Conservation (phyloP, 2,797 vertebrate species). For the Melanotaenia maccullochi region DNA sequence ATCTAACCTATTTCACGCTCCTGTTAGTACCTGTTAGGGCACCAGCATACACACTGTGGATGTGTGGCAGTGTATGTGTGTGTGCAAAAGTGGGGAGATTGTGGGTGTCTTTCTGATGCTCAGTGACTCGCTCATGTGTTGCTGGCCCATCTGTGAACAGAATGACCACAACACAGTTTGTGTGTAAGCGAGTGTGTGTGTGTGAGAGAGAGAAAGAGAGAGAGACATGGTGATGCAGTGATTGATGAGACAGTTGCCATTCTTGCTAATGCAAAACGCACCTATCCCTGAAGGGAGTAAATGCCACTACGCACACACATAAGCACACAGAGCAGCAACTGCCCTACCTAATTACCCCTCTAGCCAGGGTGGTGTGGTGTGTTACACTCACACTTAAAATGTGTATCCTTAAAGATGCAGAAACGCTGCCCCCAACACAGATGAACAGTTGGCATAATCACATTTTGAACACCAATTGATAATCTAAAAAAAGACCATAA, state of each 20-base stretch:
- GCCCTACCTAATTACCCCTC: conserved; percentile 70
- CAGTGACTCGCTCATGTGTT: conserved; percentile 84
- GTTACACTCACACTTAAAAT: conserved; percentile 47
- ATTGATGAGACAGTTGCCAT: conserved; percentile 92
- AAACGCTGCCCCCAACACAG: neutral
- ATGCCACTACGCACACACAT: conserved; percentile 69
- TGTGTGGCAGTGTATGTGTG: conserved; percentile 38
- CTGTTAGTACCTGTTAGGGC: conserved; percentile 73
- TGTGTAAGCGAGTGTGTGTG: conserved; percentile 31
- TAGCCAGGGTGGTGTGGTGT: conserved; percentile 51
- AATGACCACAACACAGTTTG: conserved; percentile 73
- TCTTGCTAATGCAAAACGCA: conserved; percentile 83
- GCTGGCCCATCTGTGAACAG: conserved; percentile 90
- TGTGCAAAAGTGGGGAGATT: conserved; percentile 55
- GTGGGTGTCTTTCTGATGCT: conserved; percentile 72
- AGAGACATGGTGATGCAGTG: conserved; percentile 79
- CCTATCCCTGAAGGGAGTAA: conserved; percentile 73
- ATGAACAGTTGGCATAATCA: neutral
- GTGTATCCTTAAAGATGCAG: conserved; percentile 28
- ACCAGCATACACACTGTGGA: conserved; percentile 40
- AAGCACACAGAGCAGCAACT: conserved; percentile 43
- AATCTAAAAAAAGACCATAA: neutral
- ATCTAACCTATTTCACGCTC: conserved; percentile 80
- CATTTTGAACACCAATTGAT: neutral
- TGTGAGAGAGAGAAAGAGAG: conserved; percentile 46